phyloP scores from a whole-genome alignment of 2,888 invertebrate species.

The Rhingia campestris region DNA sequence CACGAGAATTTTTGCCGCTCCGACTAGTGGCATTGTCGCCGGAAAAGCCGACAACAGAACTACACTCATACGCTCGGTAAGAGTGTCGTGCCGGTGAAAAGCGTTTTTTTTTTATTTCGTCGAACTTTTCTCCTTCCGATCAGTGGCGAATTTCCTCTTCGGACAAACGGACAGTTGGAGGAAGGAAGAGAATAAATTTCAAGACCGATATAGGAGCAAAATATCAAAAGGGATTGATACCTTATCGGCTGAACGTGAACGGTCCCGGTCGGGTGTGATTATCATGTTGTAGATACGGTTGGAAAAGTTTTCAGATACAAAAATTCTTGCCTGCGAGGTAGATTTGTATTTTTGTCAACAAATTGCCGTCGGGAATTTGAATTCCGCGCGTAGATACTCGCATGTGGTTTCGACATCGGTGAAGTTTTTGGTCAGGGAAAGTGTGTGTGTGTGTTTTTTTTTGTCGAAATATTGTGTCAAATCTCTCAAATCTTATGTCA shows the following conservation, averaged over 20 bases:
- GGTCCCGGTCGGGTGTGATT: conserved; percentile 12
- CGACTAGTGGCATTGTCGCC: conserved; percentile 41
- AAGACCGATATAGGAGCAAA: conserved; percentile 32
- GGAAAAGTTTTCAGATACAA: not conserved
- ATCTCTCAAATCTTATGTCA: conserved; percentile 48
- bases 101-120: conserved; percentile 22
- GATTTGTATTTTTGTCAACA: conserved; percentile 1
- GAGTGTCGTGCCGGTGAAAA: conserved; percentile 25
- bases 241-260: conserved; percentile 17
- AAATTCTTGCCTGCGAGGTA: not conserved
- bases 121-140: conserved; percentile 37
- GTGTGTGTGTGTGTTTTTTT: not conserved
- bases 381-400: not conserved
- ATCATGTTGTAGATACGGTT: not conserved
- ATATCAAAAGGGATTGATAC: conserved; percentile 47
- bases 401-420: not conserved
- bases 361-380: not conserved
- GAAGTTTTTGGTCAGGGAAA: no score
- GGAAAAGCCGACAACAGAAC: conserved; percentile 28
- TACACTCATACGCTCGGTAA: conserved; percentile 6
- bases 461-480: conserved; percentile 6
- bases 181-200: conserved; percentile 26
- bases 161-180: conserved; percentile 15
- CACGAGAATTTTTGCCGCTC: conserved; percentile 19
- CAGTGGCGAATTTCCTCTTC: conserved; percentile 54